Evolutionary conservation across 2,113 vertebrate species (phyloP).

Genomic region (Lepus timidus): DNA sequence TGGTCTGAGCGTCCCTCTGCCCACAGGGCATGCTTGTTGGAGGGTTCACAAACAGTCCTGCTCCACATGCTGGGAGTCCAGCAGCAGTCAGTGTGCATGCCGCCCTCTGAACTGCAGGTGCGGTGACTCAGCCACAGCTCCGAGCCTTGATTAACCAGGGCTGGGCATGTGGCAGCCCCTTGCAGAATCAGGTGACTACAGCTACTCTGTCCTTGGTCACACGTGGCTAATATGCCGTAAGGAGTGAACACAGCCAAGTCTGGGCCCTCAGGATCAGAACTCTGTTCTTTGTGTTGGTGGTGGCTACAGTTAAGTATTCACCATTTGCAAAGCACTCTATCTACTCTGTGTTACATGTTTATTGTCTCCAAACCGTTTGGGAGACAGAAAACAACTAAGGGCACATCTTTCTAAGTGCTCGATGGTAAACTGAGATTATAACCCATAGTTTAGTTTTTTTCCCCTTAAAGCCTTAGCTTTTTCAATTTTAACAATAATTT

Average conservation of each 20-base stretch:
- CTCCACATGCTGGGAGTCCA: not conserved
- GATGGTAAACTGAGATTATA: not conserved
- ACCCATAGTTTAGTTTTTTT: not conserved
- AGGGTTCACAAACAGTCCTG: not conserved
- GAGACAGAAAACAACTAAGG: not conserved
- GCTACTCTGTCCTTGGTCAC: not conserved
- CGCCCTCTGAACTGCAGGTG: not conserved
- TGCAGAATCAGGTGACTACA: not conserved
- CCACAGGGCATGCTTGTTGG: not conserved
- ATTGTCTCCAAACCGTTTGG: not conserved
- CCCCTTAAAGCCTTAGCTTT: not conserved
- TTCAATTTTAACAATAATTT: not conserved
- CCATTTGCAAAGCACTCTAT: accelerated
- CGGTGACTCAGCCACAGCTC: not conserved
- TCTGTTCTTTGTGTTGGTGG: not conserved
- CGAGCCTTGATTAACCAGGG: not conserved
- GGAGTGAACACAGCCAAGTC: no score
- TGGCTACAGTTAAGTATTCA: no score
- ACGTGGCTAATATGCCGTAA: not conserved
- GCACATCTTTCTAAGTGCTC: not conserved
- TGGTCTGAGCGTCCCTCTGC: not conserved
- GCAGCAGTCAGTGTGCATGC: not conserved
- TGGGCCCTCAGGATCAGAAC: no score
- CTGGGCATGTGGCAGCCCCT: not conserved
- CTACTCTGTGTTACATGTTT: accelerated